Evolutionary conservation across 2,113 vertebrate genomes (phyloP), one percentile per base, ranked within the genome.

Genomic region (Pterocles orientalis): DNA sequence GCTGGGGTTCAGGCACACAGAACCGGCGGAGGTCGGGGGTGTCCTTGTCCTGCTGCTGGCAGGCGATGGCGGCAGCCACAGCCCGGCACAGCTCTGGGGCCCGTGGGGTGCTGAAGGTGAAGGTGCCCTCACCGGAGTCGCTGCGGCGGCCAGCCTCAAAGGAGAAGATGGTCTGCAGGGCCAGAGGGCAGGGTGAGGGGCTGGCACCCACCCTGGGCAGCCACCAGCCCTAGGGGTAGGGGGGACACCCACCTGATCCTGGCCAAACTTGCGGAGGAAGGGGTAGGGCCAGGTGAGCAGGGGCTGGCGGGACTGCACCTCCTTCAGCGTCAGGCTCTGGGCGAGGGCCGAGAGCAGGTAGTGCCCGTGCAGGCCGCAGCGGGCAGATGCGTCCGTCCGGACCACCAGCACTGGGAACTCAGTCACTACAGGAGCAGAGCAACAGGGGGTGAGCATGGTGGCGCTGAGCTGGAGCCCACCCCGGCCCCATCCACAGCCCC

Each of bases 81-180:
- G 97, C 73, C 8, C 90, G 85, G 73, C 98, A 98, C 89, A 99
- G 97, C 81, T 98, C 97, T 0, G 31, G 48, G 12, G 98, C 98
- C 6, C 97, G 90, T 0, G 90, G 94, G 66, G 98, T 98, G 94
- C 97, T 96, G 97, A 99, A 99, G 90, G 97, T 98, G 72, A 99
- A 99, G 66, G 98, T 84, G 47, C 99, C 99, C 73, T 99, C 98
- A 0, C 99, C 99, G 0, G 99, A 99, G 48, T 98, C 96, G 25
- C 99, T 99, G 79, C 98, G 98, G 24, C 98, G 98, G 43, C 99
- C 99, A 0, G 99, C 99, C 94, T 99, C 99, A 0, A 99, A 98
- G 91, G 98, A 98, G 95, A 99, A 98, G 66, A 97, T 14, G 1
- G 60, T 95, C 98, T 98, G 92, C 3, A 5, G 54, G 28, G 33